Conservation (phyloP, 53 echinoderm and acorn worm species). For the Antedon mediterranea region DNA sequence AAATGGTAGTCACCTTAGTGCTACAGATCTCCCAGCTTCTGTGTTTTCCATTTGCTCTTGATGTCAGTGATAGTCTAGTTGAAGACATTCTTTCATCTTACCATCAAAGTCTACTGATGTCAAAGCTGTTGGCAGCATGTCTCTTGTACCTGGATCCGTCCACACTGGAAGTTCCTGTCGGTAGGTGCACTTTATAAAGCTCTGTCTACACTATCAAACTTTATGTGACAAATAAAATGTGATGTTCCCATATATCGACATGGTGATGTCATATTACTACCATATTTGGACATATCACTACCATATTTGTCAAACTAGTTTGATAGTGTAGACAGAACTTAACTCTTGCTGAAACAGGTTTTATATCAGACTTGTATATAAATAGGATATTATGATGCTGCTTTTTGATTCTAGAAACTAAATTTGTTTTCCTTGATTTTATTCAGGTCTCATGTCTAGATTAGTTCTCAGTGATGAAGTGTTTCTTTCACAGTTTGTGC, state of each 20-base stretch:
- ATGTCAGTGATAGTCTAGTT: conserved; percentile 60
- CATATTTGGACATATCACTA: no score
- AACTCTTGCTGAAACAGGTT: no score
- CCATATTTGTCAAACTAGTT: no score
- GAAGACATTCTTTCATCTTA: conserved; percentile 56
- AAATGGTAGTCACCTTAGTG: conserved; percentile 54
- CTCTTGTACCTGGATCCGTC: conserved; percentile 46
- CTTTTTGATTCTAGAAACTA: no score
- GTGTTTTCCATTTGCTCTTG: conserved; percentile 93
- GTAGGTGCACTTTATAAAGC: conserved; percentile 11
- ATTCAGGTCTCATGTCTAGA: conserved; percentile 46
- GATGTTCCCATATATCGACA: no score
- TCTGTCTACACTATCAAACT: no score
- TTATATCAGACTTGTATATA: no score
- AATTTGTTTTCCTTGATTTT: background rate
- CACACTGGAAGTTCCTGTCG: conserved; percentile 55
- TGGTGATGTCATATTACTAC: no score
- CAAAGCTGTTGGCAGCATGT: conserved; percentile 60
- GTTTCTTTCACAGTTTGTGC: conserved; percentile 49
- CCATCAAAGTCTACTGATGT: conserved; percentile 50
- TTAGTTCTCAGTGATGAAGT: conserved; percentile 58
- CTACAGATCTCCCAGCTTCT: conserved; percentile 64
- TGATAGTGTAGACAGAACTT: no score
- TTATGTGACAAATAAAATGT: no score
- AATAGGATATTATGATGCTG: no score